Conservation (phyloP, 2,797 vertebrate species). For the Mycteria americana region DNA sequence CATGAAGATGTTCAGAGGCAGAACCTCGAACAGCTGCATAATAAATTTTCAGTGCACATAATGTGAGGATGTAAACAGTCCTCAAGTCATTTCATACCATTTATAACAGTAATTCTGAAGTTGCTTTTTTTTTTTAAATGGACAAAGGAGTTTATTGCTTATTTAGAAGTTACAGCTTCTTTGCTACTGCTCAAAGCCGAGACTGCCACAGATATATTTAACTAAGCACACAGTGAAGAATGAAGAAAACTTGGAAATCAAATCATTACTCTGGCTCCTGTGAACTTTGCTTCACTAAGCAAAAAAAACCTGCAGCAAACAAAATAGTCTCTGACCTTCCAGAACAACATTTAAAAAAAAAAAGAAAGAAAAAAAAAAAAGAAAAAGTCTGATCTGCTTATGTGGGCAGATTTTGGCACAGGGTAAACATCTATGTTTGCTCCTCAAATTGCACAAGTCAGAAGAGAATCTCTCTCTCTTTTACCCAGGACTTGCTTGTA, state of each 20-base stretch:
- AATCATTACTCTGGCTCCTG: neutral
- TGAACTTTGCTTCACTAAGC: slow-evolving; percentile 38
- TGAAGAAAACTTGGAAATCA: neutral
- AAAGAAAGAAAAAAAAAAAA: neutral
- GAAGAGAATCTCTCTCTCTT: neutral
- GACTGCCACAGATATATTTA: neutral
- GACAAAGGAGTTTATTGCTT: neutral
- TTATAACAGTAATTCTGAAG: neutral
- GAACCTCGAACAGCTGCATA: neutral
- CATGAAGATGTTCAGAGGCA: neutral
- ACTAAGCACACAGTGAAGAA: neutral
- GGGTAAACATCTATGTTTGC: slow-evolving; percentile 54
- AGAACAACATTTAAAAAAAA: neutral
- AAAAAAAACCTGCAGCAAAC: neutral
- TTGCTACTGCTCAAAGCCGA: neutral
- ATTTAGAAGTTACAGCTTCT: neutral
- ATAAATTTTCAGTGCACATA: neutral
- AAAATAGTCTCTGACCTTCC: slow-evolving; percentile 35
- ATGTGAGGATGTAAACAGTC: neutral
- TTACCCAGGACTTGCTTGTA: neutral
- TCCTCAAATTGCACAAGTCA: slow-evolving; percentile 45
- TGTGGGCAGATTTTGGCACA: slow-evolving; percentile 50
- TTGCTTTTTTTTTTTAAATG: neutral
- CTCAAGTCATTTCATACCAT: rapidly evolving
- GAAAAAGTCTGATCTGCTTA: slow-evolving; percentile 28